Percentiles rank a stretch among this genome's conserved stretches.
These are phyloP conservation scores for Caenorhabditis sp. DNA, from an alignment of 2,888 invertebrate genomes.

Conservation along the genomic window DNA sequence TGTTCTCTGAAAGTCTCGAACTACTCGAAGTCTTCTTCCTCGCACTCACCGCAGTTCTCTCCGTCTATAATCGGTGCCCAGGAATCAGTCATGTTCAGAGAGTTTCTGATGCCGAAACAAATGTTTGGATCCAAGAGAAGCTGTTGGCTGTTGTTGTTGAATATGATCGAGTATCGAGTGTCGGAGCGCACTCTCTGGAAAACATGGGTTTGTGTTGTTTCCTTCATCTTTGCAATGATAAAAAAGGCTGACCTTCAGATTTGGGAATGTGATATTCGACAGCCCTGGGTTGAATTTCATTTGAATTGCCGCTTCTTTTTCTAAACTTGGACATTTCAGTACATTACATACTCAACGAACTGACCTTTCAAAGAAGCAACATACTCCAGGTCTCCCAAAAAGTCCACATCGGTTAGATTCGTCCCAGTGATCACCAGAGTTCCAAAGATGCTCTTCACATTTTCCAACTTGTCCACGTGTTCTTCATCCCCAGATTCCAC, in stretches of 20 bases:
- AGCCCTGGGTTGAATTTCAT: constrained; percentile 2
- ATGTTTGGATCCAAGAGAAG: constrained; percentile 14
- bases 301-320: constrained; percentile 9
- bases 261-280: constrained; percentile 14
- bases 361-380: constrained; percentile 4
- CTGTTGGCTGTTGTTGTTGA: constrained; percentile 30
- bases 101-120: constrained; percentile 19
- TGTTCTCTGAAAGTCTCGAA: background rate
- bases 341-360: background rate
- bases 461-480: constrained; percentile 15
- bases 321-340: background rate
- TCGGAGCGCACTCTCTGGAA: constrained; percentile 29
- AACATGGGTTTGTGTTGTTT: background rate
- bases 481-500: constrained; percentile 15
- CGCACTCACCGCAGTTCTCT: constrained; percentile 20
- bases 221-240: background rate
- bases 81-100: constrained; percentile 2
- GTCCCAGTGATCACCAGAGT: constrained; percentile 5
- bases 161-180: background rate
- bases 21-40: background rate
- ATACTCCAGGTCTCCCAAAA: constrained; percentile 12
- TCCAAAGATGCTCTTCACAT: constrained; percentile 19
- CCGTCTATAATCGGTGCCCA: constrained; percentile 28
- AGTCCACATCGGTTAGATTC: constrained; percentile 1
- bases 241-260: constrained; percentile 19